phyloP scores from a whole-genome alignment of 2,797 vertebrate species.

The Alcedo atthis region DNA sequence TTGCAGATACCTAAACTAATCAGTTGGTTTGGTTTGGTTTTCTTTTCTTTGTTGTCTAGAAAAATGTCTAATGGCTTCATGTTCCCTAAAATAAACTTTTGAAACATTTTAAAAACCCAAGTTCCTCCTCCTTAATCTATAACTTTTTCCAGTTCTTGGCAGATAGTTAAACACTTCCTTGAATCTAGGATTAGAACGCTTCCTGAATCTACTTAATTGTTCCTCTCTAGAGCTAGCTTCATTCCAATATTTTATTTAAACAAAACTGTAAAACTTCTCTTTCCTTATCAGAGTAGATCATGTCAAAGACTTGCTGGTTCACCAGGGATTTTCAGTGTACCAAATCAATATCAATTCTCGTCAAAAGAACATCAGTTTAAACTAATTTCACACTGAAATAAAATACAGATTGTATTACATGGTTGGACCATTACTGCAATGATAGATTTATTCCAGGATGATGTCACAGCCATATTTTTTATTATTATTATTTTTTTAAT shows the following conservation, averaged over 20 bases:
- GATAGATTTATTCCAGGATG: not conserved
- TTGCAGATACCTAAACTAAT: not conserved
- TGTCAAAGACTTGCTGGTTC: not conserved
- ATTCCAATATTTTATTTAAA: not conserved
- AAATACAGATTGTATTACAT: not conserved
- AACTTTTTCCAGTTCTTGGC: not conserved
- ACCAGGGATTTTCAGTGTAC: not conserved
- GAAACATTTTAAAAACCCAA: no score
- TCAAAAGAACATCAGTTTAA: not conserved
- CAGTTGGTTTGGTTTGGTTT: not conserved
- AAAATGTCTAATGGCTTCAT: not conserved
- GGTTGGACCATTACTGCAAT: not conserved
- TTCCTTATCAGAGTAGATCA: not conserved
- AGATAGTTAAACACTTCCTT: not conserved
- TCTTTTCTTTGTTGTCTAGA: not conserved
- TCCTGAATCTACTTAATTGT: not conserved
- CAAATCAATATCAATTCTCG: not conserved
- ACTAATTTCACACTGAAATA: not conserved
- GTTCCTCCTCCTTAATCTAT: not conserved
- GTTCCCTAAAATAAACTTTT: not conserved
- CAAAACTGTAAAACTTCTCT: not conserved
- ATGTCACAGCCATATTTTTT: not conserved
- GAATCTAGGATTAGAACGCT: not conserved
- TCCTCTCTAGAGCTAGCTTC: not conserved
- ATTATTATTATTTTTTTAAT: not conserved